phyloP scores from a whole-genome alignment of 1,140 invertebrate genomes.

The Theocolax elegans region DNA sequence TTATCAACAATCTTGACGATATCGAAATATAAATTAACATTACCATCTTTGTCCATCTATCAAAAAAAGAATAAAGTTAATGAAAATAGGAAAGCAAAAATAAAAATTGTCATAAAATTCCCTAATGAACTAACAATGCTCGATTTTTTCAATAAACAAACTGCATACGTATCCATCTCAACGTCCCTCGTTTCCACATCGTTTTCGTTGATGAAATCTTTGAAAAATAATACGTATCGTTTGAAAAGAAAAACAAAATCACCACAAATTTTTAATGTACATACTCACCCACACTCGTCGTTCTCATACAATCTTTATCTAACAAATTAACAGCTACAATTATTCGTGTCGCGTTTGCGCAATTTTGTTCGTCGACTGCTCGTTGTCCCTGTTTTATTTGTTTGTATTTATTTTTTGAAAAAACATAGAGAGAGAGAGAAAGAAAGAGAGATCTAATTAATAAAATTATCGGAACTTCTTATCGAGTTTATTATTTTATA shows the following conservation, averaged over 20 bases:
- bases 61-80: not conserved
- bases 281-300: not conserved
- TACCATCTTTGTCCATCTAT: conserved; percentile 20
- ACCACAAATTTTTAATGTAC: not conserved
- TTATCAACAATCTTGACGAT: conserved; percentile 24
- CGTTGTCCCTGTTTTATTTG: too few species aligned
- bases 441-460: too few species aligned
- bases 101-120: not conserved
- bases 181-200: not conserved
- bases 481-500: too few species aligned
- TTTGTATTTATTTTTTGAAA: too few species aligned
- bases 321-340: conserved; percentile 13
- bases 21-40: conserved; percentile 24
- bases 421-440: too few species aligned
- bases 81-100: not conserved
- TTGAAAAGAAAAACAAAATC: not conserved
- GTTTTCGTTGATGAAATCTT: not conserved
- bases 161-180: conserved; percentile 12
- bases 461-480: too few species aligned
- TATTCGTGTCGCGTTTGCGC: conserved; percentile 12
- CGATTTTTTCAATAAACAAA: conserved; percentile 25
- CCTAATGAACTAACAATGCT: conserved; percentile 18
- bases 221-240: not conserved
- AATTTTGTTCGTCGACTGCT: too few species aligned
- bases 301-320: conserved; percentile 23